Base-by-base conservation (phyloP, 2,888 invertebrate genomes). In the Odontocerum albicorne region DNA sequence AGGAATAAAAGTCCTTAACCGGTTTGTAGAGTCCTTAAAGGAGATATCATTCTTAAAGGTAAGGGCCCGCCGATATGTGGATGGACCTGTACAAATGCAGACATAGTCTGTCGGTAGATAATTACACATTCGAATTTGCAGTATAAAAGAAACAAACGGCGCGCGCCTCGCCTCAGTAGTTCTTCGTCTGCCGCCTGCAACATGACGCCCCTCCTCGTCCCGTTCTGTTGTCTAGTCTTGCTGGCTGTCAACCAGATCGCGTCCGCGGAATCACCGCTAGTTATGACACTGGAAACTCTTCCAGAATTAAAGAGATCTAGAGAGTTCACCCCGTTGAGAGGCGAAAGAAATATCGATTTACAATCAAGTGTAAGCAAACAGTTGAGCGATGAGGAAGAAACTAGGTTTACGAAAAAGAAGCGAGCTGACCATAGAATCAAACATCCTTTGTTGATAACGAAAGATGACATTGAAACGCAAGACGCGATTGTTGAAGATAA, bases 381-480 rank as follows among this genome's bases (percentile, higher is more conserved):
- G 7, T 66, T 70, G 56, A 68, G 66, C 57, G 70, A 69, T 64
- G 73, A 73, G 64, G 72, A 69, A 63, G 72, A 73, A 49, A 71
- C 72, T 2, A 72, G 72, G 60, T 67, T 68, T 42, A 70, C 77
- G 46, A 72, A 65, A 61, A 68, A 69, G 17, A 70, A 71, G 20
- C 70, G 68, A 63, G 61, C 75, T 36, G 67, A 69, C 17, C 63
- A 69, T 10, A 72, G 73, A 58, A 74, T 72, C 63, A 75, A 72
- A 63, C 71, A 69, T 65, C 73, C 70, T 2, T 75, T 76, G 58
- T 68, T 78, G 13, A 69, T 77, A 46, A 77, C 77, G 4, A 73
- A 68, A 61, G 66, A 68, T 32, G 66, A 68, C 40, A 12, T 58
- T 12, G 64, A 67, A 46, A 70, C 70, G n/a, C 71, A 72, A n/a